phyloP scores from a whole-genome alignment of 2,113 vertebrate species.

The Chaetodon auriga region DNA sequence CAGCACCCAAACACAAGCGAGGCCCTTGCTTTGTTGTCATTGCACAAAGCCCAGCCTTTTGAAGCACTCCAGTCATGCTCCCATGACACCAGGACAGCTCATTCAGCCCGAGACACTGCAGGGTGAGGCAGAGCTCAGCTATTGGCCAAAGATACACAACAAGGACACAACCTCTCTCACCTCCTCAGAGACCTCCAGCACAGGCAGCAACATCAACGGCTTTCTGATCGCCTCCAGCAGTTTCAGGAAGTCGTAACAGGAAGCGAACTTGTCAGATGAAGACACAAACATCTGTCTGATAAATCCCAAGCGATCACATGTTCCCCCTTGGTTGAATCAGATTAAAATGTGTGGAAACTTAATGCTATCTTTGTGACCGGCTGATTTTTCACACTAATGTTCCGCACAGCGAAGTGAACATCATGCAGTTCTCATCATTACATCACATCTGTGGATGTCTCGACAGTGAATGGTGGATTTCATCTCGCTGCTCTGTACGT shows the following conservation, averaged over 20 bases:
- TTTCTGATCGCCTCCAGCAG: neutral
- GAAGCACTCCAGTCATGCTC: slow-evolving; percentile 71
- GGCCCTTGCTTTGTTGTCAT: slow-evolving; percentile 72
- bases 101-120: slow-evolving; percentile 46
- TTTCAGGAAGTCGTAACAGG: slow-evolving; percentile 5
- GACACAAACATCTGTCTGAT: neutral
- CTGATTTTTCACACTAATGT: neutral
- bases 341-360: neutral
- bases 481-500: slow-evolving; percentile 18
- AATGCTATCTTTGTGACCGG: neutral
- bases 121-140: slow-evolving; percentile 35
- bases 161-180: slow-evolving; percentile 12
- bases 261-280: neutral
- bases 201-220: neutral
- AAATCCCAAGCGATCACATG: neutral
- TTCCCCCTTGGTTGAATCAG: neutral
- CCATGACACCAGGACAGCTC: slow-evolving; percentile 59
- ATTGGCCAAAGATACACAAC: slow-evolving; percentile 23
- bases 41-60: slow-evolving; percentile 78
- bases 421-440: neutral
- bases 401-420: neutral
- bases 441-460: slow-evolving; percentile 16
- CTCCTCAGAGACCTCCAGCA: neutral
- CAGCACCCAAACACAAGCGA: slow-evolving; percentile 72
- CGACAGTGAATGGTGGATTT: slow-evolving; percentile 24